These are phyloP conservation scores for Ashinkailepas kermadecensis DNA, from an alignment of 2,888 invertebrate species.

Conservation along the genomic window DNA sequence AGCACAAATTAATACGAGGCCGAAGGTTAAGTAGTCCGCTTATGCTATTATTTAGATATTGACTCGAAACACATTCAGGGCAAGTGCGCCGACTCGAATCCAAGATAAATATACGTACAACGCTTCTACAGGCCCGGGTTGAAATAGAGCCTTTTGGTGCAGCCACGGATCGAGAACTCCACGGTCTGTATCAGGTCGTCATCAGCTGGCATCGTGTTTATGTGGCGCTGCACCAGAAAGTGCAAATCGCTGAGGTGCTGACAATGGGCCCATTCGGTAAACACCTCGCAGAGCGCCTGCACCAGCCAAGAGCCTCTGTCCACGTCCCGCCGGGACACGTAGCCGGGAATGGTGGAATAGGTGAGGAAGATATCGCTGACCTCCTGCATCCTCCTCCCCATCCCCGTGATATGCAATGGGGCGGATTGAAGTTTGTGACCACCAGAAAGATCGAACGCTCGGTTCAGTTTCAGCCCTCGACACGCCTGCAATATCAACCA, in stretches of 20 bases:
- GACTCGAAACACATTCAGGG: too few species aligned
- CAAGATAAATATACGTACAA: too few species aligned
- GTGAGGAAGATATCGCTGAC: background rate
- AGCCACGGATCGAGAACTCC: too few species aligned
- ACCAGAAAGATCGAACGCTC: background rate
- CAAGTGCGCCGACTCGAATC: too few species aligned
- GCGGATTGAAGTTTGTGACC: background rate
- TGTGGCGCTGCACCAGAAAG: background rate
- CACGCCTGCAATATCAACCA: background rate
- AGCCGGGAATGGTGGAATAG: background rate
- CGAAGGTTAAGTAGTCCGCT: too few species aligned
- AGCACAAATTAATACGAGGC: too few species aligned
- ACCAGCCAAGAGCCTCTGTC: background rate
- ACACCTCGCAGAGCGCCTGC: background rate
- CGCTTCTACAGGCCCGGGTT: too few species aligned
- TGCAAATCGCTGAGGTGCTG: background rate
- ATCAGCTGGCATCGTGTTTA: too few species aligned
- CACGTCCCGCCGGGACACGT: background rate
- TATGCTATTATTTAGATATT: too few species aligned
- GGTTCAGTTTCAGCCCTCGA: background rate
- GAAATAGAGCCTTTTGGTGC: too few species aligned
- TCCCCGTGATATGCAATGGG: background rate
- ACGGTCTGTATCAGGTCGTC: too few species aligned
- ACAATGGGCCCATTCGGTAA: background rate
- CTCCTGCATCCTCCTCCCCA: background rate